phyloP scores from a whole-genome alignment of 2,797 vertebrate genomes.

The Chelidonichthys spinosus region DNA sequence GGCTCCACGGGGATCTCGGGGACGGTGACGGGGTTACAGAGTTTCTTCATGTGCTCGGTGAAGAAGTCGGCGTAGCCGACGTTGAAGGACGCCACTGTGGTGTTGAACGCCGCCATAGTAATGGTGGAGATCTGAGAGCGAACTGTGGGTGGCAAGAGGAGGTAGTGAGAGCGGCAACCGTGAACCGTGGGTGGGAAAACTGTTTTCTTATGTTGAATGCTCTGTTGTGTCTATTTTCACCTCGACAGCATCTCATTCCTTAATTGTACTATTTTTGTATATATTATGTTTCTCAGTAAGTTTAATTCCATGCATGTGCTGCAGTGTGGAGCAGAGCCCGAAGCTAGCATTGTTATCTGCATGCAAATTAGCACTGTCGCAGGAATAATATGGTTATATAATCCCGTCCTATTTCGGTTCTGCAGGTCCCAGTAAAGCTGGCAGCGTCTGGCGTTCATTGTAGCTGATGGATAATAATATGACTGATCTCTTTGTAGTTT shows the following conservation, averaged over 20 bases:
- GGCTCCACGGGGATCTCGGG: slow-evolving; percentile 94
- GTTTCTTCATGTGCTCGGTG: slow-evolving; percentile 97
- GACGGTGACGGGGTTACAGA: slow-evolving; percentile 93
- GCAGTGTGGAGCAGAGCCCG: not conserved
- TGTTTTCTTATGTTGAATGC: not conserved
- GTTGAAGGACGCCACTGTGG: slow-evolving; percentile 96
- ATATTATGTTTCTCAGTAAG: not conserved
- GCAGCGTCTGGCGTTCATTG: slow-evolving; percentile 29
- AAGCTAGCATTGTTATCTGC: slow-evolving; percentile 19
- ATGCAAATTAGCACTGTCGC: slow-evolving; percentile 56
- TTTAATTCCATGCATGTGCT: not conserved
- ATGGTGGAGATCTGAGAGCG: slow-evolving; percentile 99
- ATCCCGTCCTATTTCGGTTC: slow-evolving; percentile 51
- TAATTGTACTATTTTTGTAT: not conserved
- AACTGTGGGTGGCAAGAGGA: slow-evolving; percentile 80
- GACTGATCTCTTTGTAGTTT: not conserved
- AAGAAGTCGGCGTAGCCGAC: slow-evolving; percentile 99
- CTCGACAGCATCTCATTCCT: not conserved
- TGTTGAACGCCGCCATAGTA: slow-evolving; percentile 99
- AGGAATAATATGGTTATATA: slow-evolving; percentile 51
- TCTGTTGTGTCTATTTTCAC: not conserved
- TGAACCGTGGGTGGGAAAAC: not conserved
- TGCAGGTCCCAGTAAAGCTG: slow-evolving; percentile 20
- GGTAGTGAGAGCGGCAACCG: not conserved
- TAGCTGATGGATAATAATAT: slow-evolving; percentile 14